Evolutionary conservation across 2,797 vertebrate species (phyloP).

Genomic region (Somateria mollissima): DNA sequence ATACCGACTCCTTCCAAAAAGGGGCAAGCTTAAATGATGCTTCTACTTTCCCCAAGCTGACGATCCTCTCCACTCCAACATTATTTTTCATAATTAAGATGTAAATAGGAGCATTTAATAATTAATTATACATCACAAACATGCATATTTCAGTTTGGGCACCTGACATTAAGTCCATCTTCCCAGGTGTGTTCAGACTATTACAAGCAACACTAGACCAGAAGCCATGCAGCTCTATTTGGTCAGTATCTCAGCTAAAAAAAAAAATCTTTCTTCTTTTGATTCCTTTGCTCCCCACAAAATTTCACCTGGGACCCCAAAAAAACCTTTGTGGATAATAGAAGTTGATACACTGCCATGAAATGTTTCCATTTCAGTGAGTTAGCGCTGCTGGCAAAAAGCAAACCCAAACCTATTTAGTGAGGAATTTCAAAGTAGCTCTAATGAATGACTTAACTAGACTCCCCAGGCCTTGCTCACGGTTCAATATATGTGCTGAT

Average conservation of each 20-base stretch:
- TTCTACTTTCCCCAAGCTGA: not conserved
- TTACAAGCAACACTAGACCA: not conserved
- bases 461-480: not conserved
- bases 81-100: not conserved
- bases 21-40: accelerated
- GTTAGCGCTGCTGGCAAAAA: not conserved
- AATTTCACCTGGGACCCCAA: not conserved
- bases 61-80: not conserved
- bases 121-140: not conserved
- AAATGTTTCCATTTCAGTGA: not conserved
- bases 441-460: conserved; percentile 12
- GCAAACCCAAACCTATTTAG: not conserved
- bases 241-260: not conserved
- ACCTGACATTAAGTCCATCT: not conserved
- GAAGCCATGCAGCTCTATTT: not conserved
- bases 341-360: not conserved
- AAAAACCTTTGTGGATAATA: not conserved
- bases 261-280: not conserved
- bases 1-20: not conserved
- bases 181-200: not conserved
- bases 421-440: conserved; percentile 15
- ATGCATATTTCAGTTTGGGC: not conserved
- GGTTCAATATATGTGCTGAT: not conserved
- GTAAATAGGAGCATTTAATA: not conserved
- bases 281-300: not conserved